phyloP scores from a whole-genome alignment of 2,113 vertebrate species.

The Triplophysa rosa region DNA sequence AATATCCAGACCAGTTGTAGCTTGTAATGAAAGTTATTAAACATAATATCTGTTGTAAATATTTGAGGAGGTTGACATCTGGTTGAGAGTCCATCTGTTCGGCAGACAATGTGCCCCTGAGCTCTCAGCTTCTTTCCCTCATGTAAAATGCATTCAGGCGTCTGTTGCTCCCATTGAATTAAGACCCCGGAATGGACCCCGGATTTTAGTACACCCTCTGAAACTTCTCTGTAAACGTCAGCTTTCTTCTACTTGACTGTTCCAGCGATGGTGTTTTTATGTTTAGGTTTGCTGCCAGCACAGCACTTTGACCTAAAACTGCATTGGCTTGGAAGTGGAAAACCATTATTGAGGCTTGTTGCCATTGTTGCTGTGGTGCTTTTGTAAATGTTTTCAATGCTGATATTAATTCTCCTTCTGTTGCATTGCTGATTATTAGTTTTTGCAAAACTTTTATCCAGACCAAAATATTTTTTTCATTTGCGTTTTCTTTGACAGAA shows the following conservation, averaged over 20 bases:
- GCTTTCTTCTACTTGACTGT: conserved; percentile 13
- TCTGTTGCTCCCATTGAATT: conserved; percentile 44
- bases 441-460: not conserved
- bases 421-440: not conserved
- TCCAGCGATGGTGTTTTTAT: conserved; percentile 29
- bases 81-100: conserved; percentile 36
- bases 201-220: conserved; percentile 28
- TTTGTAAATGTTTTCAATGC: conserved; percentile 29
- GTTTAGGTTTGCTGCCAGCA: conserved; percentile 29
- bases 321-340: conserved; percentile 9
- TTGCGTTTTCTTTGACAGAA: too few relatives aligned
- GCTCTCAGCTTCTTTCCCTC: conserved; percentile 33
- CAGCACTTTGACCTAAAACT: conserved; percentile 31
- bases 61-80: conserved; percentile 50
- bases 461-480: too few relatives aligned
- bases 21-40: conserved; percentile 41
- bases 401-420: conserved; percentile 4
- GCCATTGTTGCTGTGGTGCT: conserved; percentile 29
- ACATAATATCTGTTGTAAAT: conserved; percentile 42
- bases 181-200: conserved; percentile 14
- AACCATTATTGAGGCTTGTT: conserved; percentile 16
- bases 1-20: conserved; percentile 17
- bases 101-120: conserved; percentile 37
- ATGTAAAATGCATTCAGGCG: conserved; percentile 50
- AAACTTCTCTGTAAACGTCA: conserved; percentile 33